These are phyloP conservation scores for Machaerirhynchus nigripectus DNA, from an alignment of 2,113 vertebrate species.

Conservation along the genomic window DNA sequence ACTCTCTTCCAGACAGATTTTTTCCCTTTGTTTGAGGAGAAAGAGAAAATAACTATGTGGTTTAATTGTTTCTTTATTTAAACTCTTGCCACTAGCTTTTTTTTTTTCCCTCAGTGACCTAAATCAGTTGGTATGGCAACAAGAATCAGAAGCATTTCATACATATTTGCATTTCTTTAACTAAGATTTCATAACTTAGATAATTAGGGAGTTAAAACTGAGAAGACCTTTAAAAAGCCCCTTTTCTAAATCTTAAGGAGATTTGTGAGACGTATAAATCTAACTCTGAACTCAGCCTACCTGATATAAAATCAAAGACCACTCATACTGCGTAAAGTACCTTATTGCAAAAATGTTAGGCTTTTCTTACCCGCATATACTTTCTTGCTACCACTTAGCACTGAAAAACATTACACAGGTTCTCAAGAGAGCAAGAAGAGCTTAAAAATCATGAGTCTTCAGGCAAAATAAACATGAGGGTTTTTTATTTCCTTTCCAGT, in stretches of 20 bases:
- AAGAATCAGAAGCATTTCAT: background rate
- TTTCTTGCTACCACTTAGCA: background rate
- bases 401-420: background rate
- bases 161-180: background rate
- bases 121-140: background rate
- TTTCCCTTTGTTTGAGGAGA: background rate
- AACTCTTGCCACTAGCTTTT: background rate
- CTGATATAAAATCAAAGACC: background rate
- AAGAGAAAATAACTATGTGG: background rate
- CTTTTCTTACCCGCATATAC: background rate
- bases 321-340: background rate
- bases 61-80: constrained; percentile 19
- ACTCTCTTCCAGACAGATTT: background rate
- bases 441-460: background rate
- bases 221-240: background rate
- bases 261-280: background rate
- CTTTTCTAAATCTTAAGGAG: background rate
- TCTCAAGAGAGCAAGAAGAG: background rate
- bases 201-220: background rate
- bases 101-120: background rate
- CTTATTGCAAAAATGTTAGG: background rate
- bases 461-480: background rate
- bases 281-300: background rate
- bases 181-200: background rate
- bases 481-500: background rate